Evolutionary conservation across 2,888 invertebrate species (phyloP), one percentile per base, ranked within the genome.

Genomic region (Cylindroiulus punctatus): DNA sequence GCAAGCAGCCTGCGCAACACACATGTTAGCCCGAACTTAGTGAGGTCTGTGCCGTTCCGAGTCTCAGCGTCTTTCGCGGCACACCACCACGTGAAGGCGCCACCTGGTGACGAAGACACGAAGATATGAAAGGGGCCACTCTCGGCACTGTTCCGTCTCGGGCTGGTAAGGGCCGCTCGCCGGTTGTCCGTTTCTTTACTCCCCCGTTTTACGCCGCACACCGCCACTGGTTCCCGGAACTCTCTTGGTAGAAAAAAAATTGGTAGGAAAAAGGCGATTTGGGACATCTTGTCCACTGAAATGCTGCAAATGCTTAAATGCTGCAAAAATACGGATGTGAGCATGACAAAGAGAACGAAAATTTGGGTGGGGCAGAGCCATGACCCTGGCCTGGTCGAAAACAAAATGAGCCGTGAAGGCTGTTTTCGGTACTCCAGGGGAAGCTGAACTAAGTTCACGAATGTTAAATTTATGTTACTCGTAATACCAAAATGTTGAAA

Each of bases 1-100:
- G 1, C 76, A 12, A 8, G 57, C n/a, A 57, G 65, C 26, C 76
- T 76, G 10, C n/a, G 65, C 26, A 76, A 76, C 26, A 76, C 30
- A 76, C 76, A 36, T 36, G 76, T 76, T 76, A 76, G 76, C 76
- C 30, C 76, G 76, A 30, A 30, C 76, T 76, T 76, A 76, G 76
- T 76, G 26, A 76, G 30, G 30, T 30, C 76, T 14, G 76, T 17
- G 14, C 76, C 26, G 30, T 12, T 17, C 14, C 30, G 10, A 3
- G 30, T 76, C 30, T 14, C 30, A 30, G 12, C 17, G 30, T 76
- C 30, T 14, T 76, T 30, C 30, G 14, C 14, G 26, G 26, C 65
- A 65, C 26, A 5, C 22, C 65, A 26, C 10, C 22, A 26, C 65
- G 65, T 65, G 26, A 65, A 65, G 65, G 65, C 65, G 65, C 30